phyloP scores from a whole-genome alignment of 2,888 invertebrate genomes.

The Xiphydria camelus region DNA sequence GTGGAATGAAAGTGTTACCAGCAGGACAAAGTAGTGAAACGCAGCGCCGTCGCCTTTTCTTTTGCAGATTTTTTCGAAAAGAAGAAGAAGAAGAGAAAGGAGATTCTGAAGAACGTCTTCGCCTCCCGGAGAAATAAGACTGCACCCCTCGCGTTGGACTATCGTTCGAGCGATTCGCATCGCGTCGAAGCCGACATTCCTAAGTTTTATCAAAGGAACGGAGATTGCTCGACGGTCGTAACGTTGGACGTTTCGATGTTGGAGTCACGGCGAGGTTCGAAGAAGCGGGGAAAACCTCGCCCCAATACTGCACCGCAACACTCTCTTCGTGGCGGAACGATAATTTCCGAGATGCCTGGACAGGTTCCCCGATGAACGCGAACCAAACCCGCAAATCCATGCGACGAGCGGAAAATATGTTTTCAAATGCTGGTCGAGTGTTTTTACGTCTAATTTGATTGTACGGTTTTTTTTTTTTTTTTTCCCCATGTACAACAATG shows the following conservation, averaged over 20 bases:
- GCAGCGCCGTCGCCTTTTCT: no score
- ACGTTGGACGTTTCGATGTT: slow-evolving; percentile 29
- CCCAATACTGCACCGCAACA: slow-evolving; percentile 43
- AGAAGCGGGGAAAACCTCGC: slow-evolving; percentile 20
- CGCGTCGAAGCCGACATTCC: slow-evolving; percentile 16
- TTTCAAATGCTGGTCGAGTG: no score
- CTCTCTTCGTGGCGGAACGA: slow-evolving; percentile 24
- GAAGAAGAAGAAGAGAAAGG: slow-evolving; percentile 16
- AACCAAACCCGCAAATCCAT: no score
- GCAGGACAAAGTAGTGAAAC: no score
- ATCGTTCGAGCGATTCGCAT: slow-evolving; percentile 23
- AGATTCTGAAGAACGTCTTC: slow-evolving; percentile 32
- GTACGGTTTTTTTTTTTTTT: no score
- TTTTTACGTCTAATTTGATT: no score
- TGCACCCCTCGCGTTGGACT: slow-evolving; percentile 36
- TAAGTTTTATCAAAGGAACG: slow-evolving; percentile 25
- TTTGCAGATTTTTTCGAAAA: no score
- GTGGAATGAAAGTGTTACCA: no score
- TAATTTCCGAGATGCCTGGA: slow-evolving; percentile 38
- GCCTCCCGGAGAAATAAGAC: slow-evolving; percentile 43
- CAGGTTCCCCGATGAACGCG: no score
- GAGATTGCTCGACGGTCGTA: no score
- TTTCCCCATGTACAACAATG: no score
- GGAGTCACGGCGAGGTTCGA: slow-evolving; percentile 24
- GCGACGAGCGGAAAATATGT: no score